Evolutionary conservation across 2,113 vertebrate species (phyloP), one percentile per base, ranked within the genome.

Genomic region (Eulemur rufifrons): DNA sequence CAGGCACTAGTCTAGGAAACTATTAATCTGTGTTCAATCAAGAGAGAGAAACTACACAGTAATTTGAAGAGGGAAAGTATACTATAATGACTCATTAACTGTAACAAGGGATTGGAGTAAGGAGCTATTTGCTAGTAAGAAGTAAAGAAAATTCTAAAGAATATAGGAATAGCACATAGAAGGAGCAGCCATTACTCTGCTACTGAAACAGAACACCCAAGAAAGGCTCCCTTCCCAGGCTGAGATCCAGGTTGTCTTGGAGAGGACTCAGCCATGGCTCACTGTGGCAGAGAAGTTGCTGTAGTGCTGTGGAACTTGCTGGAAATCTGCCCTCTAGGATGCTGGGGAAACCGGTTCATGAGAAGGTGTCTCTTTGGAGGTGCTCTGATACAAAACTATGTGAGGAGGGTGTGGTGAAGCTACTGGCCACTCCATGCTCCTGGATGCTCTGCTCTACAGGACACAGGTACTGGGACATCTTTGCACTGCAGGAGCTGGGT

Each of bases 11-110:
- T 56, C 21, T 68, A 61, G n/a, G 87, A 54, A 89, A n/a, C 37
- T 68, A 3, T 90, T 91, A 78, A 59, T 71, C 27, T 47, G 39
- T 91, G 52, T 45, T 14, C 29, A 68, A 9, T 45, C 13, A 45
- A 94, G 66, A 95, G 52, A 82, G 78, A 93, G 80, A 94, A 94
- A 39, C 69, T 37, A 81, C 23, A 86, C 1, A 59, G 29, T 64
- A 37, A 71, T 71, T 89, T 85, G 32, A 80, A 73, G 34, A 47
- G 32, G 39, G 34, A 39, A 94, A n/a, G 37, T n/a, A 71, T 95
- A 50, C 0, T 27, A 15, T 66, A 81, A 73, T 69, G 82, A 81
- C 42, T 85, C 20, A 21, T 64, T 69, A 47, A 34, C 10, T 32
- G 1, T 21, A 56, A 37, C 13, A n/a, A 74, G 34, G 63, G 23